Evolutionary conservation across 2,888 invertebrate species (phyloP), one percentile per base, ranked within the genome.

Genomic region (Flexamia atlantica): DNA sequence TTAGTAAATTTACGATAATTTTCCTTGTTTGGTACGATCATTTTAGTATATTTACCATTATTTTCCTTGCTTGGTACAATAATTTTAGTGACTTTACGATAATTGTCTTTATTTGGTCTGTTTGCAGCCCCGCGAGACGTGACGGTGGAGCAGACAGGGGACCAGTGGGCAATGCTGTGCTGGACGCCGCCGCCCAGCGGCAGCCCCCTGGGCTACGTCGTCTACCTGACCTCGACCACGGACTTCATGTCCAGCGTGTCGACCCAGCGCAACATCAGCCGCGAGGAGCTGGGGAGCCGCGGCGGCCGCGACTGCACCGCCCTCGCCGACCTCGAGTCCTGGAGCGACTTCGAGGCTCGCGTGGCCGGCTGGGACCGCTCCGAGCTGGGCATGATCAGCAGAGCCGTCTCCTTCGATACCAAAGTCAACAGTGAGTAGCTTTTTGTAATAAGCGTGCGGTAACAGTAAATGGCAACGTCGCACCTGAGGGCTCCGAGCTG

Each of bases 81-180:
- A n/a, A n/a, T n/a, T n/a, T n/a, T n/a, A n/a, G n/a, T n/a, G n/a
- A n/a, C n/a, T n/a, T n/a, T n/a, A n/a, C n/a, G n/a, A n/a, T n/a
- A n/a, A n/a, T n/a, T n/a, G n/a, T n/a, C n/a, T n/a, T n/a, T n/a
- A 17, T 17, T 3, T 53, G 4, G 12, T 79, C 12, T 79, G 20
- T 20, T 36, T 1, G n/a, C 40, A 84, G 84, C 82, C 42, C 84
- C 84, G 36, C 36, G 82, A 23, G 64, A 84, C 17, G 10, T 84
- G 23, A 14, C 53, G 17, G 82, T 84, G 32, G 84, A 82, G 32
- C 84, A 84, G 32, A 84, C 84, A 0, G 84, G 84, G 5, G 84
- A 84, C 64, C 82, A 79, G 68, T 84, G 84, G 84, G 84, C 84
- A 10, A 84, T 84, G 84, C 76, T 84, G 17, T 84, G 84, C 23